These are phyloP conservation scores for Tricholauxania praeusta DNA, from an alignment of 2,888 invertebrate genomes.

Conservation along the genomic window DNA sequence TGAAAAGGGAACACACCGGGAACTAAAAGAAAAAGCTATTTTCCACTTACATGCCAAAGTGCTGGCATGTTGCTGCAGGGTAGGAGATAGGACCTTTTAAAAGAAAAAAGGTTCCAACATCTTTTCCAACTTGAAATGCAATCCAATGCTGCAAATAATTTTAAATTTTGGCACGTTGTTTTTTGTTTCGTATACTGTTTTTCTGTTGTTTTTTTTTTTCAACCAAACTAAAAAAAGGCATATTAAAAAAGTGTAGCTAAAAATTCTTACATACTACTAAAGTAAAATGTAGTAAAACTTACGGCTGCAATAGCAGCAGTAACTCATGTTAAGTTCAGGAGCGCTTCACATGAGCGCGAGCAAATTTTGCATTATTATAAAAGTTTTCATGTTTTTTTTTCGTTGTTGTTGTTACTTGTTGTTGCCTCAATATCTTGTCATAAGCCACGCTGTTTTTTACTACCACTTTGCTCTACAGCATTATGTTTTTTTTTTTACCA, in stretches of 20 bases:
- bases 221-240: not conserved
- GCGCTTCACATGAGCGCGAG: constrained; percentile 6
- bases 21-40: constrained; percentile 9
- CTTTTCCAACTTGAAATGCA: constrained; percentile 11
- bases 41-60: constrained; percentile 9
- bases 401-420: not conserved
- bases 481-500: not conserved
- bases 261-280: not conserved
- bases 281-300: not conserved
- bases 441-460: constrained; percentile 4
- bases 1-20: not conserved
- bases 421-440: constrained; percentile 25
- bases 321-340: constrained; percentile 8
- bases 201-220: not conserved
- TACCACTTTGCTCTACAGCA: not conserved
- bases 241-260: not conserved
- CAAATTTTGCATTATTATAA: constrained; percentile 19
- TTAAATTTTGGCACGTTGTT: constrained; percentile 19
- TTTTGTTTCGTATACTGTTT: not conserved
- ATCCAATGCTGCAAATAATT: constrained; percentile 15
- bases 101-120: not conserved
- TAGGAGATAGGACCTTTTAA: too few relatives aligned
- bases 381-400: not conserved
- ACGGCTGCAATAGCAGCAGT: not conserved
- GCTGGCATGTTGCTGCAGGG: too few relatives aligned